Base-by-base conservation (phyloP, 1,140 invertebrate genomes). In the Chymomyza costata region DNA sequence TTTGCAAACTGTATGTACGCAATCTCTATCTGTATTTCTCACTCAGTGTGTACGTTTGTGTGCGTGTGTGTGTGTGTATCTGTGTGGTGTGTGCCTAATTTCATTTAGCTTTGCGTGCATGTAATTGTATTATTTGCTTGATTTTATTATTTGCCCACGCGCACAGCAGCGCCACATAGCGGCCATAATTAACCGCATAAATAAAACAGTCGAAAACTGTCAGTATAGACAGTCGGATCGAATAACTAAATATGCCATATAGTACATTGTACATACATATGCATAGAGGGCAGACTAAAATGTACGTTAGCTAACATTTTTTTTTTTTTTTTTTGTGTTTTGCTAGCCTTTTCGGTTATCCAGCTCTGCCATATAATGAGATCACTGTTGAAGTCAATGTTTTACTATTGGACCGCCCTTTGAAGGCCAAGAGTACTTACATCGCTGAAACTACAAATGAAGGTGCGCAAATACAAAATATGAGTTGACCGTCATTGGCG, bases 91-190 rank as follows among this genome's bases (percentile, higher is more conserved):
- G 15, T 18, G 38, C 54, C 58, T 71, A 78, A 78, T 78, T 78
- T 70, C 80, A 78, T 78, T 80, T 78, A 61, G 66, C 71, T 78
- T 66, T 78, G 68, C 68, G 63, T 57, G 60, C 73, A 57, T 66
- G 70, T 76, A 76, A 78, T 78, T 78, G 63, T 78, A 69, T 78
- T 78, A 78, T 78, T 80, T 64, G 67, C 73, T 66, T 76, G 66
- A 76, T 76, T 76, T 78, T 65, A 76, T 76, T 76, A 76, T 76
- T 65, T 62, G 59, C 50, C n/a, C 34, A 38, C 34, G 31, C 56
- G 3, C 3, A 25, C 21, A 25, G 21, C 21, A 25, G 21, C 8
- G 21, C 21, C 21, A 25, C 21, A 25, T 8, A 56, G 51, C 56
- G 53, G 41, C 62, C 66, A 76, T 76, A 76, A 76, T 76, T 76